Percentiles rank a stretch among this genome's conserved stretches.
These are phyloP conservation scores for Drosophila persimilis DNA, from an alignment of 1,140 invertebrate genomes.

Conservation along the genomic window DNA sequence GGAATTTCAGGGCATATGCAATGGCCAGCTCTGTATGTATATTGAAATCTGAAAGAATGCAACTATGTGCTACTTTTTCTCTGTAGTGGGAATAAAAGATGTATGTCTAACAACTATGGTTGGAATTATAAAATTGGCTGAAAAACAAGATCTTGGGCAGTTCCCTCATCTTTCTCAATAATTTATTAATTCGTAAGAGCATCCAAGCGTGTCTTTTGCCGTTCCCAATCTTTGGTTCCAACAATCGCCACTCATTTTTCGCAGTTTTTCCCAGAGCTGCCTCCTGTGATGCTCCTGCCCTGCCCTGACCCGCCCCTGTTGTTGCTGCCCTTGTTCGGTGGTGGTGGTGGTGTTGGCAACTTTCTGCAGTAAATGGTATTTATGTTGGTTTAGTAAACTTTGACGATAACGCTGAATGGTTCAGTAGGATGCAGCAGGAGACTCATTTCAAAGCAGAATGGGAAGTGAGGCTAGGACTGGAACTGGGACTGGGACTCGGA, in stretches of 20 bases:
- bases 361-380: slow-evolving; percentile 80
- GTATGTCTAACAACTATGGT: background rate
- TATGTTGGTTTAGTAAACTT: slow-evolving; percentile 81
- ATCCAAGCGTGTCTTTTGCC: slow-evolving; percentile 26
- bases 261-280: slow-evolving; percentile 55
- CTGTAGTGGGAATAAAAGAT: no score
- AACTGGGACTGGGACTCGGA: background rate
- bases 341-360: slow-evolving; percentile 55
- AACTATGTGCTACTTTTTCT: background rate
- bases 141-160: no score
- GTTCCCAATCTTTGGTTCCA: slow-evolving; percentile 14
- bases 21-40: no score
- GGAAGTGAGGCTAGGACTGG: background rate
- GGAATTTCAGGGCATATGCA: slow-evolving; percentile 5
- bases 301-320: background rate
- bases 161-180: background rate
- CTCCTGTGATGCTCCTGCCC: slow-evolving; percentile 19
- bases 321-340: slow-evolving; percentile 8
- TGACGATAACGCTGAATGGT: slow-evolving; percentile 67
- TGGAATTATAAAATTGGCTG: no score
- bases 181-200: slow-evolving; percentile 15
- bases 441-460: background rate
- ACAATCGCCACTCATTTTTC: slow-evolving; percentile 65
- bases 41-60: no score
- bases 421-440: slow-evolving; percentile 26